A percentile compares a stretch with the other conserved stretches of the same genome.
Conservation (phyloP, 2,888 invertebrate species). For the Charanyca ferruginea region DNA sequence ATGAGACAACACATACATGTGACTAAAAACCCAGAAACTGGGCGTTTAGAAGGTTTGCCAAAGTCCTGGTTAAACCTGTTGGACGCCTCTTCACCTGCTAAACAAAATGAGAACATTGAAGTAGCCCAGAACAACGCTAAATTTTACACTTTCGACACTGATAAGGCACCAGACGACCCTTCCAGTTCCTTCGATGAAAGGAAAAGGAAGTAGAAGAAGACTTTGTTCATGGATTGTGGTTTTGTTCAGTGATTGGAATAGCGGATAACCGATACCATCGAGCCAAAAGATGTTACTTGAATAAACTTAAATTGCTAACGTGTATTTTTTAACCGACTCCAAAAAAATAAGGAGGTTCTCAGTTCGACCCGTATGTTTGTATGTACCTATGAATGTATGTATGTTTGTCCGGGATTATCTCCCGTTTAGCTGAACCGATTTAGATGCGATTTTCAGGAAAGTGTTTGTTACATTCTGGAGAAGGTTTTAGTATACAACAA, state of each 20-base stretch:
- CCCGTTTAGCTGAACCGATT: too few relatives aligned
- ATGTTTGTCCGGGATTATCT: too few relatives aligned
- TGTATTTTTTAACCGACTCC: not conserved
- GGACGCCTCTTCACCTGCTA: slow-evolving; percentile 95
- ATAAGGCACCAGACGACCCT: slow-evolving; percentile 12
- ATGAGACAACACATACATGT: slow-evolving; percentile 97
- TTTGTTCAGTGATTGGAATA: not conserved
- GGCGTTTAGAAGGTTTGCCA: slow-evolving; percentile 96
- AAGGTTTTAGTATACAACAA: too few relatives aligned
- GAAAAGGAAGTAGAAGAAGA: not conserved
- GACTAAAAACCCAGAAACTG: slow-evolving; percentile 95
- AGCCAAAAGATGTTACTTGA: slow-evolving; percentile 15
- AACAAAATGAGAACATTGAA: slow-evolving; percentile 96
- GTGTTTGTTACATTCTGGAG: too few relatives aligned
- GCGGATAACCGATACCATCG: too few relatives aligned
- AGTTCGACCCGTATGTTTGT: too few relatives aligned
- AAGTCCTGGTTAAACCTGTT: slow-evolving; percentile 95
- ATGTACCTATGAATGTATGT: too few relatives aligned
- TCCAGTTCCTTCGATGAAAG: not conserved
- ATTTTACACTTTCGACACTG: not conserved
- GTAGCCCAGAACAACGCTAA: slow-evolving; percentile 95
- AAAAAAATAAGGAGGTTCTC: too few relatives aligned
- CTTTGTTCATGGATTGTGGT: not conserved
- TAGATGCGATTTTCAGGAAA: too few relatives aligned
- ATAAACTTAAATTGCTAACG: slow-evolving; percentile 2